Conservation (phyloP, 37 sponge, comb jelly and placozoan genomes). For the Ephydatia muelleri region DNA sequence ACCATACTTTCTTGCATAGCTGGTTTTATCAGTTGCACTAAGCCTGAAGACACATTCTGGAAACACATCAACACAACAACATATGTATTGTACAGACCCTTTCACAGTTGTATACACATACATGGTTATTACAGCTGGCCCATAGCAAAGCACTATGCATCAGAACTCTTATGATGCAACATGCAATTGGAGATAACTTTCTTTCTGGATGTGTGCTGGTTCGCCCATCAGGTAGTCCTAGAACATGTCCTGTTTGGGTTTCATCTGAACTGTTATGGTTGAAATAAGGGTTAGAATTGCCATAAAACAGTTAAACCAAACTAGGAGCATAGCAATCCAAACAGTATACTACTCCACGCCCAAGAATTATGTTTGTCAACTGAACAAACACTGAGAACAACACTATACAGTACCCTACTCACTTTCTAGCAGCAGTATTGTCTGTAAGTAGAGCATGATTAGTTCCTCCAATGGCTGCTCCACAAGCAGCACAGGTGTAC, state of each 20-base stretch:
- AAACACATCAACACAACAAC: too few relatives aligned
- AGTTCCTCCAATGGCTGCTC: constrained; percentile 44
- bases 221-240: constrained; percentile 39
- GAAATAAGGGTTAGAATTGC: not conserved
- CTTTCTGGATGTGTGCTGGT: constrained; percentile 35
- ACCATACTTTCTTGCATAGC: constrained; percentile 7
- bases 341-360: too few relatives aligned
- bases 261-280: constrained; percentile 32
- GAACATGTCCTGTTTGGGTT: constrained; percentile 57
- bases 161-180: constrained; percentile 47
- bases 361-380: too few relatives aligned
- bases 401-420: too few relatives aligned
- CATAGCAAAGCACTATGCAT: constrained; percentile 61
- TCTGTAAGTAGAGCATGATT: constrained; percentile 19
- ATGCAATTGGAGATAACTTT: constrained; percentile 38
- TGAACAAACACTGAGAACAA: too few relatives aligned
- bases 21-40: constrained; percentile 14
- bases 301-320: not conserved
- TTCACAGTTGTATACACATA: too few relatives aligned
- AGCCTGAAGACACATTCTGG: not conserved
- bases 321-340: not conserved
- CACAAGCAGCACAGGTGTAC: constrained; percentile 38
- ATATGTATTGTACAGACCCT: too few relatives aligned
- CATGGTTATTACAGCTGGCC: constrained; percentile 25
- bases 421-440: constrained; percentile 50